Evolutionary conservation across 2,113 vertebrate genomes (phyloP).

Genomic region (Cochlearius cochlearius): DNA sequence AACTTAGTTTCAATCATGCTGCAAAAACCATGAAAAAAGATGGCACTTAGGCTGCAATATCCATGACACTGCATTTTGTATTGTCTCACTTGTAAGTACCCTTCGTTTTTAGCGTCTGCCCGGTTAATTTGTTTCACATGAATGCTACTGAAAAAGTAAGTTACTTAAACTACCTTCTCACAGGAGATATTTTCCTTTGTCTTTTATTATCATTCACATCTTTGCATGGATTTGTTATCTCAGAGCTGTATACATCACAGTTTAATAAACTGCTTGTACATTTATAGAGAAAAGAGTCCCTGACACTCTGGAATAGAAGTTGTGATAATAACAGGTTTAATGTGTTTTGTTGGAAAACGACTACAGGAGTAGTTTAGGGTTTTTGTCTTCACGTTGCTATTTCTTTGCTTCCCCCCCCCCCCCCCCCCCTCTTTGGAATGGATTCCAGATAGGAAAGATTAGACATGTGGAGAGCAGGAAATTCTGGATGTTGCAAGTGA

Average conservation of each 20-base stretch:
- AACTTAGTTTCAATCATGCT: constrained; percentile 31
- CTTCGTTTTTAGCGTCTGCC: neutral
- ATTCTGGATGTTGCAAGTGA: neutral
- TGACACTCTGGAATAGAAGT: neutral
- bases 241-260: too few species aligned
- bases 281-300: neutral
- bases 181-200: neutral
- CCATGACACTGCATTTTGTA: neutral
- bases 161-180: constrained; percentile 7
- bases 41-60: neutral
- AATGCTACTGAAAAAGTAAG: neutral
- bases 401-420: too few species aligned
- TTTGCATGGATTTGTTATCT: neutral
- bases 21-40: neutral
- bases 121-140: constrained; percentile 13
- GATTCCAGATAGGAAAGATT: neutral
- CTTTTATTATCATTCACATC: neutral
- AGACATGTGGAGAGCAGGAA: neutral
- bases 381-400: neutral
- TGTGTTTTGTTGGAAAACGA: neutral
- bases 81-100: neutral
- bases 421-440: neutral
- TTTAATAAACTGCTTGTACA: neutral
- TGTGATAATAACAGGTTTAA: neutral
- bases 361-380: neutral